Base-by-base conservation (phyloP, 2,888 invertebrate species). In the Chrysotoxum bicinctum region DNA sequence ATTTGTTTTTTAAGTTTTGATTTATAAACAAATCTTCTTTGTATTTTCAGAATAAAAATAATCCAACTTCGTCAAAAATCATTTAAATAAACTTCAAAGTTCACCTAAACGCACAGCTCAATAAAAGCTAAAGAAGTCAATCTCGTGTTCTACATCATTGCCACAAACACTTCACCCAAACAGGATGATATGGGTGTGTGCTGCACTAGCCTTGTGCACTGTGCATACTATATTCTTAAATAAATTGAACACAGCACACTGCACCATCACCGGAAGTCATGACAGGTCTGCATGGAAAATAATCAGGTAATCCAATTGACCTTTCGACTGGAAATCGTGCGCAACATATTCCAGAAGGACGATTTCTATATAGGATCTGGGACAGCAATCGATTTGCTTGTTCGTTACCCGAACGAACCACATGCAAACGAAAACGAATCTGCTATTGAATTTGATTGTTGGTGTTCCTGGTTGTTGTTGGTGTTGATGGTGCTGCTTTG, bases 261-360 rank as follows among this genome's bases (percentile, higher is more conserved):
- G 62, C 73, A 73, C 40, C 74, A 60, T 35, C 45, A 66, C 16
- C 76, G 64, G 68, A 83, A 79, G 83, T 70, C 69, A 79, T 69
- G 79, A 74, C 79, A 45, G 35, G 74, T 84, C 74, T 84, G 74
- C 69, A 69, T 43, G 30, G 26, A 60, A 62, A 43, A 79, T 75
- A 84, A 84, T 66, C 74, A 50, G 74, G 43, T 79, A 79, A 84
- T 84, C 79, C 56, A 79, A 84, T 79, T 84, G 79, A 84, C 79
- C 83, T 84, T 75, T 64, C 69, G 79, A 70, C 74, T 70, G 69
- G 43, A 70, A 84, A 75, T 79, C 79, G 64, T 68, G 74, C 74
- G 56, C 79, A 70, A 64, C 50, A 74, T 70, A 70, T 66, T 69
- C 69, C 64, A 30, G 48, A 37, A 30, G 48, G 56, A 66, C 35